Conservation (phyloP, 2,888 invertebrate species). For the Drosophila mulleri region DNA sequence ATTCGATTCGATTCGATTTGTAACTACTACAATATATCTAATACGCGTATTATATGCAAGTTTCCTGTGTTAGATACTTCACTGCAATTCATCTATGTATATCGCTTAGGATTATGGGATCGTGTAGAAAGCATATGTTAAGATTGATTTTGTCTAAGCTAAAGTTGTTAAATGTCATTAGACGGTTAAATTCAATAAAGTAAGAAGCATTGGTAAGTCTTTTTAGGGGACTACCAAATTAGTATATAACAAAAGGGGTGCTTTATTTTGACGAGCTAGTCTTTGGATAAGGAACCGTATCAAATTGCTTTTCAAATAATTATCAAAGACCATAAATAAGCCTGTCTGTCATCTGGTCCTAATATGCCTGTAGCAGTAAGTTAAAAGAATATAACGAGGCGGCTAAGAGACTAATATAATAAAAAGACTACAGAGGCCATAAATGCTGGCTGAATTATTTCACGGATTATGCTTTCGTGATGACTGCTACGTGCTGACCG, state of each 20-base stretch:
- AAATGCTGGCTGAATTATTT: slow-evolving; percentile 46
- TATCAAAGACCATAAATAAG: not conserved
- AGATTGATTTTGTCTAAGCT: not conserved
- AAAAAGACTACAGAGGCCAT: slow-evolving; percentile 13
- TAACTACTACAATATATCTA: not conserved
- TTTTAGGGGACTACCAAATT: not conserved
- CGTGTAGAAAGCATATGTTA: not conserved
- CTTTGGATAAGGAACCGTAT: not conserved
- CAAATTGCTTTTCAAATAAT: not conserved
- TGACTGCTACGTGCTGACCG: slow-evolving; percentile 51
- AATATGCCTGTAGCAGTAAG: not conserved
- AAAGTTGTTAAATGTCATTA: not conserved
- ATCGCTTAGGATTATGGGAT: not conserved
- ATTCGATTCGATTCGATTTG: slow-evolving; percentile 3
- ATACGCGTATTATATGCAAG: not conserved
- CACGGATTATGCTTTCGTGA: slow-evolving; percentile 27
- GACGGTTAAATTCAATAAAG: not conserved
- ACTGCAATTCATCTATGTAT: not conserved
- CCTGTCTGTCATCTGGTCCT: not conserved
- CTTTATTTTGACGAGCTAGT: not conserved
- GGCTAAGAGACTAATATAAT: slow-evolving; percentile 9
- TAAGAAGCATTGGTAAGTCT: not conserved
- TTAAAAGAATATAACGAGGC: not conserved
- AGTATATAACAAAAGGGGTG: not conserved
- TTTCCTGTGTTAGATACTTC: not conserved